Evolutionary conservation across 2,797 vertebrate genomes (phyloP).

Genomic region (Ciconia nigra): DNA sequence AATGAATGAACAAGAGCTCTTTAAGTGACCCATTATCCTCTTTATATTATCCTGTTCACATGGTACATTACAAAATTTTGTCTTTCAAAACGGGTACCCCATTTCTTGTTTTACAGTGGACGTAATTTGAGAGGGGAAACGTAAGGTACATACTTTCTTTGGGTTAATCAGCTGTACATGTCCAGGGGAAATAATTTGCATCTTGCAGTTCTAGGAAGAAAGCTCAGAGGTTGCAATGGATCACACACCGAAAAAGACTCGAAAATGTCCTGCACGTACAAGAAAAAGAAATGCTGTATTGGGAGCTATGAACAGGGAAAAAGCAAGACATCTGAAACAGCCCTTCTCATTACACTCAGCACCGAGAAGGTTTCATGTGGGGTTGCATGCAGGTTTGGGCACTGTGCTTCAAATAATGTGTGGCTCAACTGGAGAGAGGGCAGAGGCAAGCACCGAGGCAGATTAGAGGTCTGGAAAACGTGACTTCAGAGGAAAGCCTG

Average conservation of each 20-base stretch:
- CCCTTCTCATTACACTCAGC: neutral
- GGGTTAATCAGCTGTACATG: neutral
- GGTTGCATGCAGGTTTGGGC: neutral
- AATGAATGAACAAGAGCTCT: neutral
- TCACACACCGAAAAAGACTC: neutral
- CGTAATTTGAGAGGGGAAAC: neutral
- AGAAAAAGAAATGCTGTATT: neutral
- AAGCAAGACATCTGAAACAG: neutral
- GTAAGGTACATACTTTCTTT: neutral
- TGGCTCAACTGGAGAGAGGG: neutral
- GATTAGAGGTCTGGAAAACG: neutral
- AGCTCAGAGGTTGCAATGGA: neutral
- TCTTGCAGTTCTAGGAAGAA: neutral
- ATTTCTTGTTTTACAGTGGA: neutral
- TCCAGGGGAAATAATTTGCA: neutral
- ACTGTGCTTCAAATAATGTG: neutral
- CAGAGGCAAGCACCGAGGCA: neutral
- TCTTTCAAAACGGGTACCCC: neutral
- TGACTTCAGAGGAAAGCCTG: neutral
- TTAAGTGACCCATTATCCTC: neutral
- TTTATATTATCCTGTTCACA: neutral
- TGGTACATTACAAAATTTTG: neutral
- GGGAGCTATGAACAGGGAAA: neutral
- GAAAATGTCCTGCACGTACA: neutral
- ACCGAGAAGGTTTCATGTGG: neutral